phyloP scores from a whole-genome alignment of 2,888 invertebrate genomes.

The Cryptops parisi region DNA sequence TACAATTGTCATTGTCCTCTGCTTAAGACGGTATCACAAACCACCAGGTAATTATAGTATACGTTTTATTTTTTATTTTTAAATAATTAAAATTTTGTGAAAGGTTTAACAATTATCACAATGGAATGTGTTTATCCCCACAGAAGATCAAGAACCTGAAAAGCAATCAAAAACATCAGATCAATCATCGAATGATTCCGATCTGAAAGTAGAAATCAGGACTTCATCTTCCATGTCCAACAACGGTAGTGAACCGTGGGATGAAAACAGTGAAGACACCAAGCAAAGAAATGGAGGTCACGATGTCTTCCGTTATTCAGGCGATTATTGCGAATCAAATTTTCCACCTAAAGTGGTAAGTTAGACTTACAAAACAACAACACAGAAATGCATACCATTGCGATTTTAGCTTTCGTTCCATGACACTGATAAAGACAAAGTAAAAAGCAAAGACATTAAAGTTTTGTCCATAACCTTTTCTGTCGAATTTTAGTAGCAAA shows the following conservation, averaged over 20 bases:
- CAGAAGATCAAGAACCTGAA: conserved; percentile 38
- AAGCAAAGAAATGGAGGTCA: conserved; percentile 45
- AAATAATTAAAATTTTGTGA: conserved; percentile 2
- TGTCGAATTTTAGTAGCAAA: no score
- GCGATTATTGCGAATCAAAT: conserved; percentile 61
- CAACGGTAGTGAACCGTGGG: conserved; percentile 31
- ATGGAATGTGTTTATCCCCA: neutral
- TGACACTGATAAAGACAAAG: no score
- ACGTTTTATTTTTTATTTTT: neutral
- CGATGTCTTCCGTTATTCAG: conserved; percentile 36
- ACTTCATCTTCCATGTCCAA: conserved; percentile 68
- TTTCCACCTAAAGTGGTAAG: conserved; percentile 57
- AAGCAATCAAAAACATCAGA: conserved; percentile 47
- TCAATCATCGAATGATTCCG: conserved; percentile 76
- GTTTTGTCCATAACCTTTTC: no score
- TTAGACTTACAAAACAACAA: neutral
- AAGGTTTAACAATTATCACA: conserved; percentile 1
- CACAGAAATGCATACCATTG: no score
- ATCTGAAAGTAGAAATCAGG: conserved; percentile 73
- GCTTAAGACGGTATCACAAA: conserved; percentile 28
- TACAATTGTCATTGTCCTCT: conserved; percentile 68
- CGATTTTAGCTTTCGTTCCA: no score
- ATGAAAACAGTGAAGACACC: conserved; percentile 31
- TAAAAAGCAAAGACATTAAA: no score
- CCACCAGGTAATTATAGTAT: conserved; percentile 10